Conservation (phyloP, 2,113 vertebrate genomes). For the Ctenomys sociabilis region DNA sequence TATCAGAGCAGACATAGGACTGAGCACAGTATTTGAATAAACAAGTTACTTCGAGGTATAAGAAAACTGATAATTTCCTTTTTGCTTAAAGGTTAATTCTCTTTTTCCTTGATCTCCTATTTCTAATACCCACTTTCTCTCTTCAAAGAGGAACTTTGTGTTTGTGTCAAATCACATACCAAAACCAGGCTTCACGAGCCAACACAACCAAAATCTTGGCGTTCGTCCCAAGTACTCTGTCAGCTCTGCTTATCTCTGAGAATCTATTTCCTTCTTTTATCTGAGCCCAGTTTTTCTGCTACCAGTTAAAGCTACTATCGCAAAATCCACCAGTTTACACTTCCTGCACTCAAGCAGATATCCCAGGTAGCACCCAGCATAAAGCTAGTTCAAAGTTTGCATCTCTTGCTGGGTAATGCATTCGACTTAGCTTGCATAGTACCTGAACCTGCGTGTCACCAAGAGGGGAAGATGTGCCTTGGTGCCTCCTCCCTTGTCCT, state of each 20-base stretch:
- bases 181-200: background rate
- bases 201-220: background rate
- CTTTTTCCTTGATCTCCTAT: background rate
- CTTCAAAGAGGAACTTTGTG: background rate
- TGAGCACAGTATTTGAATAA: background rate
- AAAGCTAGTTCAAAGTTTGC: background rate
- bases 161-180: background rate
- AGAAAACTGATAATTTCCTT: background rate
- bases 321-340: background rate
- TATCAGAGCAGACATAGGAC: background rate
- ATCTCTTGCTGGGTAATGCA: background rate
- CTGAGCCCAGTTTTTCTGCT: background rate
- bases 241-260: background rate
- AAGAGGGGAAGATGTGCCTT: background rate
- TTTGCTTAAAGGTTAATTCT: background rate
- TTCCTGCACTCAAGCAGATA: background rate
- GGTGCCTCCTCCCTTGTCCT: background rate
- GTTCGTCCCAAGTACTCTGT: background rate
- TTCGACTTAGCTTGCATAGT: background rate
- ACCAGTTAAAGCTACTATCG: background rate
- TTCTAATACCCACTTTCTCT: background rate
- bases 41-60: background rate
- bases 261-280: background rate
- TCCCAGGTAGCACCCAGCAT: background rate
- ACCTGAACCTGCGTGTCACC: background rate